Base-by-base conservation (phyloP, 2,113 vertebrate species). In the Cynocephalus volans region DNA sequence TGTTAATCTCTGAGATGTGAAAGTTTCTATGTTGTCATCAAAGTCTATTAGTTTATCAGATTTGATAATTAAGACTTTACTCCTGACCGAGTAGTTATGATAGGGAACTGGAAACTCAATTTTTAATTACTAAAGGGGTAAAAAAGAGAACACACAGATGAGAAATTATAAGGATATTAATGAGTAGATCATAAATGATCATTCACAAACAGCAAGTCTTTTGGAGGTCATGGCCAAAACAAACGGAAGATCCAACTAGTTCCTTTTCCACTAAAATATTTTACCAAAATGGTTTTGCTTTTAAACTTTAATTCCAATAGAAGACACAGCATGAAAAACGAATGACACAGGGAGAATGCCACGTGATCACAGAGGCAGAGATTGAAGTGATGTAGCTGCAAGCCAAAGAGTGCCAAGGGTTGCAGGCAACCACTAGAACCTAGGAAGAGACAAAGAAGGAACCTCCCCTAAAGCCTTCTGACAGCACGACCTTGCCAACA, bases 401-500 rank as follows among this genome's bases (percentile, higher is more conserved):
- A 77, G 52, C 6, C 48, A 58, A 58, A 19, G 26, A 36, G 28
- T 9, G 8, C 3, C 18, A 45, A 58, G 26, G 17, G 10, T 17
- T 70, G 6, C 45, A 73, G 13, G 15, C 33, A 65, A 52, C 28
- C 65, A 28, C 36, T 33, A 54, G 50, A n/a, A 52, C 3, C 69
- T 41, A 28, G 18, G 62, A 41, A 62, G 18, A 60, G 36, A 33
- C 1, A 19, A 52, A 64, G 15, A 33, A 58, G 36, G 10, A 18
- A 10, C 33, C 11, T 45, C 33, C 41, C 7, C 5, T 14, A 28
- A 36, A 62, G 36, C 12, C 54, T 60, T 28, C 36, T 50, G n/a
- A 67, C 1, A 58, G 14, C 10, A 31, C 0, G 0, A 0, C 24
- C 8, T 72, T 52, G 23, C 5, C 56, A 60, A 17, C 24, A 52